Conservation (phyloP, 2,797 vertebrate genomes). For the Phrynocephalus vlangalii region DNA sequence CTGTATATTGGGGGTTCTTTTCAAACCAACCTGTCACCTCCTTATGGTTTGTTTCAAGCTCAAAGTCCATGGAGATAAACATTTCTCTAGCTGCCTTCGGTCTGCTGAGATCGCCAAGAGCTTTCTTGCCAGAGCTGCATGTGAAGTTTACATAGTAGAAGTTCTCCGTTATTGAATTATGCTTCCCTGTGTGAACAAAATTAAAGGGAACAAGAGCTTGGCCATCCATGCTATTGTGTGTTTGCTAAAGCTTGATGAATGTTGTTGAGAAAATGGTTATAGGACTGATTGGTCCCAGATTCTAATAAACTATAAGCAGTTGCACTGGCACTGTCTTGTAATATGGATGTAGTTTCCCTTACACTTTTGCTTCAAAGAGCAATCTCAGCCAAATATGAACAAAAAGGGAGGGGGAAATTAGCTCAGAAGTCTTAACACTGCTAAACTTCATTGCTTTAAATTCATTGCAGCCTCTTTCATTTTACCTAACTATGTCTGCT, state of each 20-base stretch:
- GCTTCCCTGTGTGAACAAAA: conserved; percentile 87
- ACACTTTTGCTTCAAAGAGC: background rate
- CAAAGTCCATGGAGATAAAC: conserved; percentile 92
- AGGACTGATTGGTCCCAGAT: conserved; percentile 50
- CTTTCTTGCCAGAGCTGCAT: conserved; percentile 85
- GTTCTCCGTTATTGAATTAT: conserved; percentile 89
- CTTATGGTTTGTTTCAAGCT: conserved; percentile 93
- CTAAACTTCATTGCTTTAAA: background rate
- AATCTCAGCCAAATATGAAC: fast-evolving
- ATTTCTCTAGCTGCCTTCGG: conserved; percentile 84
- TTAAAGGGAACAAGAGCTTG: conserved; percentile 76
- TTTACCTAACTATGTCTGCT: background rate
- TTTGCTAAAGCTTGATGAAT: conserved; percentile 41
- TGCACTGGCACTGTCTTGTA: background rate
- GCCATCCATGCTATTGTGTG: conserved; percentile 59
- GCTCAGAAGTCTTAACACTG: background rate
- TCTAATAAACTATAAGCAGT: conserved; percentile 32
- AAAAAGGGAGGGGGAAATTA: background rate
- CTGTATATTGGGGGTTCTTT: conserved; percentile 57
- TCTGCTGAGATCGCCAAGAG: conserved; percentile 83
- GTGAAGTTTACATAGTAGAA: conserved; percentile 93
- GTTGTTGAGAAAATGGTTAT: conserved; percentile 39
- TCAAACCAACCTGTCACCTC: conserved; percentile 99
- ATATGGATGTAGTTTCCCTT: background rate
- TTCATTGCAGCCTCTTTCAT: background rate